Base-by-base conservation (phyloP, 2,797 vertebrate genomes). In the Gambelia wislizenii region DNA sequence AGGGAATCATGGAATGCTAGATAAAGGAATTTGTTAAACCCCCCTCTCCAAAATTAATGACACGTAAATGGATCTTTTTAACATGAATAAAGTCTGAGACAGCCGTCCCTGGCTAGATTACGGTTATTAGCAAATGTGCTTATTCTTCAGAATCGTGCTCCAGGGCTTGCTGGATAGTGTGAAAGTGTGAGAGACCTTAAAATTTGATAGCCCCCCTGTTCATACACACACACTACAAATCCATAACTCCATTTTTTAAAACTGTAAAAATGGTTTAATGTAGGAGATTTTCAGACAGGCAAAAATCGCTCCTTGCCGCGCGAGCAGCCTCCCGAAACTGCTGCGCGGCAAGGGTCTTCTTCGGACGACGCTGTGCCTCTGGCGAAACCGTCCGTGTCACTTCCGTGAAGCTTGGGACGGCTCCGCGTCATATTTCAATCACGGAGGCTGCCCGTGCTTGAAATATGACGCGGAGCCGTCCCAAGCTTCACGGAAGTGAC, bases 21-120 rank as follows among this genome's bases (percentile, higher is more conserved):
- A 87, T 93, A 84, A 92, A 86, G 92, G 89, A 36, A 84, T 70
- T 36, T 89, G 54, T 64, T 16, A 54, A 70, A 30, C 44, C 47
- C 18, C 59, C 59, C 42, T 36, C 44, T 72, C 59, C 72, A 54
- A 89, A 61, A 44, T 39, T 44, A 18, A 54, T 42, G 6, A 9
- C 64, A 39, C 30, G 44, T 92, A 86, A 76, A 74, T 16, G 42
- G 79, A 87, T 77, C 83, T 85, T 89, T n/a, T 72, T 39, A 0
- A 1, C 18, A 18, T 79, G 85, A 72, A 64, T 67, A 39, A 61
- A 44, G 1, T 33, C 14, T 18, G 27, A 56, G 49, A 49, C 61
- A 27, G 22, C 54, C 3, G 16, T 6, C 42, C 0, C 59, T 84
- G 82, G 91, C 22, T 56, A 78, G 44, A 52, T 84, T 0, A 6